Evolutionary conservation across 2,888 invertebrate genomes (phyloP), one percentile per base, ranked within the genome.

Genomic region (Drosophila buzzatii): DNA sequence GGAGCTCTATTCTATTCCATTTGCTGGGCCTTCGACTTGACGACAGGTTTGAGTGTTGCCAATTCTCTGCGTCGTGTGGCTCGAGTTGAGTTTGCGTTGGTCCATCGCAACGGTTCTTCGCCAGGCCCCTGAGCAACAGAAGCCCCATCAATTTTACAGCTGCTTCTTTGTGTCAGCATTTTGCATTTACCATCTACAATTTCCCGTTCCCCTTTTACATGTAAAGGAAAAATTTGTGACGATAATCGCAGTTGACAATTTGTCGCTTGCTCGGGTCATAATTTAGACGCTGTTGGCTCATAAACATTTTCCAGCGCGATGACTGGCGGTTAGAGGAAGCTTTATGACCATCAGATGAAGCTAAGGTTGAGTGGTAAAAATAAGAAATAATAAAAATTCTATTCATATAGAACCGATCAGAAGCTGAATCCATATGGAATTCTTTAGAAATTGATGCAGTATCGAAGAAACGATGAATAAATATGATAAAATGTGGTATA

Each of bases 211-310:
- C 60, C 59, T 23, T 58, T 62, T 44, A 41, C 53, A 41, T 57
- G 49, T 66, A 80, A 76, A 68, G 76, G 53, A 62, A 80, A 71
- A 68, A 45, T 64, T 68, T 42, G 47, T 56, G 49, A 55, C 53
- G 65, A 70, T 82, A 65, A 81, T 75, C 73, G 57, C 73, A 63
- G 85, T 77, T 85, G 80, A 80, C 77, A 85, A 88, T 88, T 84
- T 83, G 83, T 77, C 68, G 66, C 53, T 27, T 23, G 44, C 27
- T 56, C 35, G 51, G 49, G 14, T 67, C 76, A 71, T 71, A 71
- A 70, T 63, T 79, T 52, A 75, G 65, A 27, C 45, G 58, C 35
- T 37, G n/a, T 23, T 52, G 33, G 61, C 58, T 61, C 73, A 72
- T 66, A 64, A 73, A 73, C 70, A 63, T 79, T 70, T 58, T 27